Conservation (phyloP, 2,888 invertebrate genomes). For the Gryllus longicercus region DNA sequence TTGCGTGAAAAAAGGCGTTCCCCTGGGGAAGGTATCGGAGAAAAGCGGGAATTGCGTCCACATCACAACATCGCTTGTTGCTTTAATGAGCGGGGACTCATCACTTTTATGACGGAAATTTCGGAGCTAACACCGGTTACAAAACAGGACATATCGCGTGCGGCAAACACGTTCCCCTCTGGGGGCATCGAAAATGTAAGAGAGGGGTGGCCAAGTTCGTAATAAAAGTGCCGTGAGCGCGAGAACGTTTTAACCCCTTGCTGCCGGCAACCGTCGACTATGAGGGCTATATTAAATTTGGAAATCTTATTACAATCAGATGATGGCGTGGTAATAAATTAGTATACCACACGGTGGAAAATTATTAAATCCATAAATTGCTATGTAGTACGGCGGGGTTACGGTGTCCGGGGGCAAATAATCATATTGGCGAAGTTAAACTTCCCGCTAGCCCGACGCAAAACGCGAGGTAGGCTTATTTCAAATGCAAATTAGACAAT, state of each 20-base stretch:
- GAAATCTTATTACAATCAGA: not conserved
- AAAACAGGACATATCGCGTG: too few species aligned
- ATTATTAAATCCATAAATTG: constrained; percentile 10
- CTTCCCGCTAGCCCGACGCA: not conserved
- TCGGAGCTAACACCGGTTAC: too few species aligned
- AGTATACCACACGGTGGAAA: not conserved
- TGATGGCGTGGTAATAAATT: not conserved
- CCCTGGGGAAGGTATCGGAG: too few species aligned
- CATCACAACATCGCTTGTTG: too few species aligned
- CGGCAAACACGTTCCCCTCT: too few species aligned
- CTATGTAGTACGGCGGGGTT: not conserved
- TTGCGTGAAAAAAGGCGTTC: too few species aligned
- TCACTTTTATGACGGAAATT: too few species aligned
- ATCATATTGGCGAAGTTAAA: not conserved
- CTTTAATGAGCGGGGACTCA: too few species aligned
- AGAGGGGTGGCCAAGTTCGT: too few species aligned
- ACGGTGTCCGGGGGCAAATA: not conserved
- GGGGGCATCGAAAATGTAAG: too few species aligned
- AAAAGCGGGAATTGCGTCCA: too few species aligned
- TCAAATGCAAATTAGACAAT: not conserved
- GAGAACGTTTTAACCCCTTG: not conserved
- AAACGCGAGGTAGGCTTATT: not conserved
- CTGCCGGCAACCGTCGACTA: not conserved
- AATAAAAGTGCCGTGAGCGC: not conserved
- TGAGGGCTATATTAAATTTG: not conserved